Evolutionary conservation across 1,140 invertebrate species (phyloP), one percentile per base, ranked within the genome.

Genomic region (Diabrotica virgifera): DNA sequence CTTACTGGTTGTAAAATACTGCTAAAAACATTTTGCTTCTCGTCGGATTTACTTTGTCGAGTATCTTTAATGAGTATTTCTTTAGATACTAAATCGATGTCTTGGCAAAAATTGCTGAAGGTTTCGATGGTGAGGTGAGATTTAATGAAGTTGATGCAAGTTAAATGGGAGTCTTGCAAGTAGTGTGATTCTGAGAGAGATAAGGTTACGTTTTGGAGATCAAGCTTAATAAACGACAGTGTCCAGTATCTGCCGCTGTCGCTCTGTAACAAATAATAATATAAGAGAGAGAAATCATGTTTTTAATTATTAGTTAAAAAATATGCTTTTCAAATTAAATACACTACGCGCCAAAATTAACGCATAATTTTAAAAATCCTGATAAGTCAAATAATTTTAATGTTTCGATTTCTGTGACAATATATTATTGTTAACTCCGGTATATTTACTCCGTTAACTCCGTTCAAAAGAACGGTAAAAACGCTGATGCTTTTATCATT

Each of bases 131-230:
- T 89, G 3, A 98, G 79, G 36, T 87, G 85, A 0, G 94, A 97
- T 76, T 92, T 93, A 58, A 97, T 93, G 77, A 97, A 97, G 79
- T 97, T 94, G 59, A 97, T 86, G 67, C 90, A 91, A 2, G 94
- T 92, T 12, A 98, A 79, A 6, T 92, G 87, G 54, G 85, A 83
- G 37, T 79, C 80, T 53, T 84, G 79, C n/a, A n/a, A n/a, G 68
- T 80, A 80, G 11, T 74, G 70, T 9, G 65, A 60, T 2, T 87
- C 82, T 72, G 86, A 80, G 13, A 96, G 75, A 67, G 90, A 86
- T 5, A 96, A 79, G 0, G 88, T 90, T 0, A 97, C 94, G 79
- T 97, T 92, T n/a, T 93, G 86, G 5, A 98, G 80, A 73, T 96
- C 89, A 37, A 98, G 82, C 66, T 87, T 87, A 68, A 97, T 86